These are phyloP conservation scores for Cancer borealis DNA, from an alignment of 2,888 invertebrate genomes.

Conservation along the genomic window DNA sequence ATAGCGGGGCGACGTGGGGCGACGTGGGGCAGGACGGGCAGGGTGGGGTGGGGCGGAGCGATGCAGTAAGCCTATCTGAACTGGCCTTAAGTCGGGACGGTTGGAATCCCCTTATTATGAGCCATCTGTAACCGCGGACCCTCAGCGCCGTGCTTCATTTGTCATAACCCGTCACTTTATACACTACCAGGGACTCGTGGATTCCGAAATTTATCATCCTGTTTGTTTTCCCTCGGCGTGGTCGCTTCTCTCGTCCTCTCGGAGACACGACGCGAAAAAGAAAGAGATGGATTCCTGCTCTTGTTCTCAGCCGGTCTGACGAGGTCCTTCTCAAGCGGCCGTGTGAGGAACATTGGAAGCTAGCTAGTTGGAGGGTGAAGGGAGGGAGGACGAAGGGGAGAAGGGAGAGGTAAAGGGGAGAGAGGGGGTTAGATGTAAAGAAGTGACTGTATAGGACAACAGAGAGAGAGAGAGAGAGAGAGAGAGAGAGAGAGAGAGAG, in stretches of 20 bases:
- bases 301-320: conserved; percentile 40
- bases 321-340: conserved; percentile 24
- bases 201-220: conserved; percentile 50
- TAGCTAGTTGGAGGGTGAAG: neutral
- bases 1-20: neutral
- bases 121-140: conserved; percentile 61
- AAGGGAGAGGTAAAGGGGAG: neutral
- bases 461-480: neutral
- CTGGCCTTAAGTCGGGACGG: conserved; percentile 39
- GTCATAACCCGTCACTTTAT: conserved; percentile 60
- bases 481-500: neutral
- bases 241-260: neutral
- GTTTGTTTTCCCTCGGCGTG: conserved; percentile 42
- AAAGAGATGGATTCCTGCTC: conserved; percentile 35
- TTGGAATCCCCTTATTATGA: conserved; percentile 59
- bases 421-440: neutral
- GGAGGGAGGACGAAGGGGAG: neutral
- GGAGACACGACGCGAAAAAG: conserved; percentile 18
- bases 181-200: conserved; percentile 28
- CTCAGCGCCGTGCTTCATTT: conserved; percentile 55
- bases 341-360: conserved; percentile 30
- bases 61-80: conserved; percentile 51
- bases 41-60: neutral
- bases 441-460: conserved; percentile 18
- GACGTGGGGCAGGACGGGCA: neutral